phyloP scores from a whole-genome alignment of 1,140 invertebrate species.

The Drosophila nebulosa region DNA sequence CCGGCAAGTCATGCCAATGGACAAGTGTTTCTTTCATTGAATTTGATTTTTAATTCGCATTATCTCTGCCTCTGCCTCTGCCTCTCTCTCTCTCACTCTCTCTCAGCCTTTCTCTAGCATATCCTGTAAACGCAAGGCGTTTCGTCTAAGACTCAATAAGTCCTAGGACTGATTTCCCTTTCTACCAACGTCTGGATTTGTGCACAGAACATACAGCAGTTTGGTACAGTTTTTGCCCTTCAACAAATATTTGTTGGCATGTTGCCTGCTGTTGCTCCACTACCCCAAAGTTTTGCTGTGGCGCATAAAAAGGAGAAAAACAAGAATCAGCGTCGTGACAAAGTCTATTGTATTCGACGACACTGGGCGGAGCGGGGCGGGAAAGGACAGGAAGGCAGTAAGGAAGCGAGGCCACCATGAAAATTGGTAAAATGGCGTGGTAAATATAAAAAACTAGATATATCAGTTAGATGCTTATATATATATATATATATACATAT shows the following conservation, averaged over 20 bases:
- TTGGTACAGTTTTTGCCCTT: slow-evolving; percentile 62
- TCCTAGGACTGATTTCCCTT: slow-evolving; percentile 63
- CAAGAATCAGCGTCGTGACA: background rate
- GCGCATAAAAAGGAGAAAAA: background rate
- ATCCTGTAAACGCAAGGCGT: slow-evolving; percentile 27
- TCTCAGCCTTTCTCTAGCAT: slow-evolving; percentile 7
- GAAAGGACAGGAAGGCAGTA: no score
- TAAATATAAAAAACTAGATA: background rate
- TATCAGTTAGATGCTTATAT: background rate
- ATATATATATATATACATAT: no score
- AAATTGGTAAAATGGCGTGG: background rate
- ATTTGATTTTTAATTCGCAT: slow-evolving; percentile 16
- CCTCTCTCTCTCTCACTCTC: slow-evolving; percentile 21
- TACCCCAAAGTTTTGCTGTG: slow-evolving; percentile 61
- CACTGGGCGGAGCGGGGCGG: background rate
- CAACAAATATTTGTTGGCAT: slow-evolving; percentile 19
- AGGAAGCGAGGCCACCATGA: background rate
- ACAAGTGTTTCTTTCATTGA: slow-evolving; percentile 4
- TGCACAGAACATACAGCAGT: slow-evolving; percentile 14
- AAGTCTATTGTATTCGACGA: background rate
- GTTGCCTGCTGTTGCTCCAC: slow-evolving; percentile 55
- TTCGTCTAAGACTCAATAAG: slow-evolving; percentile 40
- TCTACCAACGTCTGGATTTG: slow-evolving; percentile 58
- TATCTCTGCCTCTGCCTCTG: no score
- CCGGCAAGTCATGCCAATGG: slow-evolving; percentile 14